A percentile compares a stretch with the other conserved stretches of the same genome.
Conservation (phyloP, 1,140 invertebrate species). For the Metaphire vulgaris region DNA sequence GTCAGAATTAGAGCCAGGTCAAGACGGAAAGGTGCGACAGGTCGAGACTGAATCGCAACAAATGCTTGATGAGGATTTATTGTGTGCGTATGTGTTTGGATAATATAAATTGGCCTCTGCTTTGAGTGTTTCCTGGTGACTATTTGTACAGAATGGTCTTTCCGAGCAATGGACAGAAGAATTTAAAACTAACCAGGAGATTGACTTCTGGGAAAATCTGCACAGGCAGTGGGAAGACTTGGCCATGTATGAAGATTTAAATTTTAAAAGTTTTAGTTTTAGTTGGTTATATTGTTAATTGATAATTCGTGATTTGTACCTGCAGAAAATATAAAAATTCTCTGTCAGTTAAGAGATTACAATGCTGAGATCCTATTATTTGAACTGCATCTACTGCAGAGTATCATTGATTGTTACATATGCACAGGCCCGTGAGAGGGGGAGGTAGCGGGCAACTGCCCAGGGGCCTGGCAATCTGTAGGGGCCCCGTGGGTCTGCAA, state of each 20-base stretch:
- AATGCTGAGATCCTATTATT: not conserved
- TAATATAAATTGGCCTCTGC: not conserved
- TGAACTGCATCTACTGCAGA: not conserved
- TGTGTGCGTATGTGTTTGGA: not conserved
- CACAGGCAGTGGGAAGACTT: conserved; percentile 71
- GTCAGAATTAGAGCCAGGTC: not conserved
- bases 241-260: conserved; percentile 49
- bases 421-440: too few relatives aligned
- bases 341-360: not conserved
- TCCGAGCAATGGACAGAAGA: conserved; percentile 57
- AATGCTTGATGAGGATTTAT: not conserved
- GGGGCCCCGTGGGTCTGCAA: too few relatives aligned
- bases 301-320: conserved; percentile 15
- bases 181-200: conserved; percentile 50
- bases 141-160: conserved; percentile 24
- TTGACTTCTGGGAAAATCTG: conserved; percentile 67
- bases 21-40: too few relatives aligned
- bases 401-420: too few relatives aligned
- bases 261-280: too few relatives aligned
- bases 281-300: too few relatives aligned
- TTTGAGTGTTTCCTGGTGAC: not conserved
- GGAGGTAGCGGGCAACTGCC: too few relatives aligned
- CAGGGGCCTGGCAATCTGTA: too few relatives aligned
- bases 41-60: not conserved
- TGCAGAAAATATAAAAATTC: not conserved